Conservation (phyloP, 2,888 invertebrate genomes). For the Epirrhoe tristata region DNA sequence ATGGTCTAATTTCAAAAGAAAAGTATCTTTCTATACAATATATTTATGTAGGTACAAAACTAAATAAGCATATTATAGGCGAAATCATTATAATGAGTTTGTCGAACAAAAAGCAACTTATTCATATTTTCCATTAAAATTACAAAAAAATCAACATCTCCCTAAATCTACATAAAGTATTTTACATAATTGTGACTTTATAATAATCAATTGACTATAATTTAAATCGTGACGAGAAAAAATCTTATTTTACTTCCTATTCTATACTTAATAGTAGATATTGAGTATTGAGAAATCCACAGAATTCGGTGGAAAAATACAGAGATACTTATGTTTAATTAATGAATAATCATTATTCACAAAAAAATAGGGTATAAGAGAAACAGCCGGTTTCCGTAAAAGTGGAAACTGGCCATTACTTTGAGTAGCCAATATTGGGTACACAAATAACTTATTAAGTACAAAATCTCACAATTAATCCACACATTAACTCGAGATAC, state of each 20-base stretch:
- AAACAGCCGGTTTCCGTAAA: conserved; percentile 8
- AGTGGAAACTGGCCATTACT: neutral
- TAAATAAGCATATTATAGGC: conserved; percentile 8
- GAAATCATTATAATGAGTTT: conserved; percentile 32
- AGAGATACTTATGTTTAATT: conserved; percentile 66
- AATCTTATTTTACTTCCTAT: conserved; percentile 43
- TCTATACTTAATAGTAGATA: conserved; percentile 46
- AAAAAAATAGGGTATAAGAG: conserved; percentile 22
- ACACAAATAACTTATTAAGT: conserved; percentile 34
- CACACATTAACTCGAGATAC: neutral
- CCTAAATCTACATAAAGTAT: conserved; percentile 41
- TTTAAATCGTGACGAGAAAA: conserved; percentile 73
- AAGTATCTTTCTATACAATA: neutral
- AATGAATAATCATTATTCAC: conserved; percentile 41
- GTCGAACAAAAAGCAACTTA: conserved; percentile 37
- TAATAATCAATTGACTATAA: conserved; percentile 68
- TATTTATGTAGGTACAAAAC: conserved; percentile 8
- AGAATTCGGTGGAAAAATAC: conserved; percentile 73
- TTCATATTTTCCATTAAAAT: conserved; percentile 27
- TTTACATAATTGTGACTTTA: conserved; percentile 57
- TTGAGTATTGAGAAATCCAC: conserved; percentile 69
- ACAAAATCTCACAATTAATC: conserved; percentile 42
- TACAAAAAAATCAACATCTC: conserved; percentile 23
- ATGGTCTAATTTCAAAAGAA: neutral
- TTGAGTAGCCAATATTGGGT: no score